These are phyloP conservation scores for Drosophila greeni DNA, from an alignment of 2,888 invertebrate species.

Conservation along the genomic window DNA sequence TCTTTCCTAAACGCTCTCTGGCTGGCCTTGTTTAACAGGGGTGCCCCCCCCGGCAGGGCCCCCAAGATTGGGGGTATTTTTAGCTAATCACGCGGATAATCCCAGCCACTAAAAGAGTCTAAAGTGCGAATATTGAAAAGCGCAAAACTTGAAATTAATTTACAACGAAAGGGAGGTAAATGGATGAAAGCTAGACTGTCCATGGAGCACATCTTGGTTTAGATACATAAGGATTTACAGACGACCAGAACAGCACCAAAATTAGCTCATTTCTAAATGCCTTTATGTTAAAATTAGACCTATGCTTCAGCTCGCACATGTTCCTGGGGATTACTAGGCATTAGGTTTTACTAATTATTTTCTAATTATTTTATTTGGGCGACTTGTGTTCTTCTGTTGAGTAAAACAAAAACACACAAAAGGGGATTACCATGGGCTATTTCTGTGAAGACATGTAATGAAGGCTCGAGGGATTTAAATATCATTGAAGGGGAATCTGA, in stretches of 20 bases:
- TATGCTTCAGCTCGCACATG: conserved; percentile 1
- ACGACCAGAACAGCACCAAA: neutral
- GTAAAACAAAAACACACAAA: neutral
- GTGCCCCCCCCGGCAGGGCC: conserved; percentile 9
- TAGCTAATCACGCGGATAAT: conserved; percentile 66
- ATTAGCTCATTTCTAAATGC: conserved; percentile 5
- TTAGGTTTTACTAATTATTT: conserved; percentile 9
- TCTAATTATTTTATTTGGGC: conserved; percentile 8
- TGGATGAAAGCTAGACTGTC: neutral
- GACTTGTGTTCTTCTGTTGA: neutral
- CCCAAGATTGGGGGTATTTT: conserved; percentile 48
- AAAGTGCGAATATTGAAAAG: conserved; percentile 27
- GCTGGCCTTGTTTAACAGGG: conserved; percentile 29
- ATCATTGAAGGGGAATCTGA: no score
- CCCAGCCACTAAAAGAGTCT: conserved; percentile 27
- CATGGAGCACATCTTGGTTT: conserved; percentile 1
- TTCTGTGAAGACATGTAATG: neutral
- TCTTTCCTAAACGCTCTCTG: conserved; percentile 14
- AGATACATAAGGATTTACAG: neutral
- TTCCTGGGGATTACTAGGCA: conserved; percentile 12
- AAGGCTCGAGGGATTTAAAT: neutral
- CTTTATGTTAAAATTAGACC: conserved; percentile 6
- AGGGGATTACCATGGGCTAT: neutral
- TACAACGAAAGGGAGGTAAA: conserved; percentile 3
- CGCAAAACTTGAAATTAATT: neutral